These are phyloP conservation scores for Melinaea menophilus DNA, from an alignment of 2,888 invertebrate species.

Conservation along the genomic window DNA sequence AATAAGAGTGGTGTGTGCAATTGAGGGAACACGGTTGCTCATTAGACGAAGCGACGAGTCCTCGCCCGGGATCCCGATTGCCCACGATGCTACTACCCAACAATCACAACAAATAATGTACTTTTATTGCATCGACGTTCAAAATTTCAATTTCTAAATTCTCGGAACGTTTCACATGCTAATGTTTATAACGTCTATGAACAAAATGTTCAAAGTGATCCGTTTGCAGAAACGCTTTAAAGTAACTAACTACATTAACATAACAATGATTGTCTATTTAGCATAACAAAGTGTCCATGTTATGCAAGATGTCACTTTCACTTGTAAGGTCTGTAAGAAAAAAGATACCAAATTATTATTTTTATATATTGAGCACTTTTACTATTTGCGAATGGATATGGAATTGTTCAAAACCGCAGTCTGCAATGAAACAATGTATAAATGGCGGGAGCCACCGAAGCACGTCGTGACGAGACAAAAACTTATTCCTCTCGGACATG, in stretches of 20 bases:
- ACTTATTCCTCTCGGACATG: constrained; percentile 68
- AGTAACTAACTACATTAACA: constrained; percentile 66
- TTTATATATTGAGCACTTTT: constrained; percentile 44
- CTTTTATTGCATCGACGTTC: constrained; percentile 31
- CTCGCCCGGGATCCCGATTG: constrained; percentile 20
- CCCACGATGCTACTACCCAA: constrained; percentile 24
- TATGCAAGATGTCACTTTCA: constrained; percentile 66
- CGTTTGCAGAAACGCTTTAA: constrained; percentile 68
- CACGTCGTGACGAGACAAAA: constrained; percentile 67
- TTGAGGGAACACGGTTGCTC: constrained; percentile 76
- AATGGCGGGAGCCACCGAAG: constrained; percentile 54
- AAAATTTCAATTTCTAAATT: constrained; percentile 36
- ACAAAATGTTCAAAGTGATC: constrained; percentile 57
- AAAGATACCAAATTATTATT: constrained; percentile 37
- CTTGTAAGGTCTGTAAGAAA: constrained; percentile 45
- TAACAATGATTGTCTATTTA: constrained; percentile 69
- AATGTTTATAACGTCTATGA: constrained; percentile 39
- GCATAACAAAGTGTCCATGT: constrained; percentile 56
- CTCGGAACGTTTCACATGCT: constrained; percentile 63
- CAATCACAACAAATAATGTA: constrained; percentile 43
- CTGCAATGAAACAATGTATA: constrained; percentile 57
- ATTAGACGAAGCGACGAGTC: constrained; percentile 57
- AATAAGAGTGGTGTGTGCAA: constrained; percentile 76
- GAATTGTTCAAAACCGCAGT: constrained; percentile 64
- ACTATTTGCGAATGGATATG: constrained; percentile 49